Evolutionary conservation across 2,113 vertebrate species (phyloP).

Genomic region (Laticauda colubrina): DNA sequence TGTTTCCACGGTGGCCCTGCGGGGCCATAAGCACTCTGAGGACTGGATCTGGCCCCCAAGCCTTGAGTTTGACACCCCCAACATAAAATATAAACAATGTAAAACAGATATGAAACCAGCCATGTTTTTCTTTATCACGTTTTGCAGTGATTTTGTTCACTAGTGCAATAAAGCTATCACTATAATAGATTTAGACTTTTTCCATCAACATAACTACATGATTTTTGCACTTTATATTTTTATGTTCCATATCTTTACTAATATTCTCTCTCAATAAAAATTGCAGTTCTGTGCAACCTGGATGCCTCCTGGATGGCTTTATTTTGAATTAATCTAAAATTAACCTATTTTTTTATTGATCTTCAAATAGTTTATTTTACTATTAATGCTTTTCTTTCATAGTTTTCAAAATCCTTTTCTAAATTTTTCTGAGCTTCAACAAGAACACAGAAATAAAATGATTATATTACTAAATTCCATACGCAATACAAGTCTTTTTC

Average conservation of each 20-base stretch:
- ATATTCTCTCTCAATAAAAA: background rate
- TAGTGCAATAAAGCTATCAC: background rate
- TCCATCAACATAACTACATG: background rate
- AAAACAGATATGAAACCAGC: background rate
- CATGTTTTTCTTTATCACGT: background rate
- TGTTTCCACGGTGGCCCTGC: no score
- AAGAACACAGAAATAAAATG: background rate
- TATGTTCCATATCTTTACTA: background rate
- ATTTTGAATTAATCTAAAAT: background rate
- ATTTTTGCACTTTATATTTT: background rate
- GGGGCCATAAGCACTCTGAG: no score
- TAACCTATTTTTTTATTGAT: background rate
- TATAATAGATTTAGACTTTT: background rate
- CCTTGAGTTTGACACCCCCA: no score
- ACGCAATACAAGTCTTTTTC: background rate
- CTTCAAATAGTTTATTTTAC: background rate
- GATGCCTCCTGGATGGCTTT: background rate
- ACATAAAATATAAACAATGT: background rate
- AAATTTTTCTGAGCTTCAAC: background rate
- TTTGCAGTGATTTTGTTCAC: background rate
- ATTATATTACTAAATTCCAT: background rate
- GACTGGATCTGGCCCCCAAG: no score
- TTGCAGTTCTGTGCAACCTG: background rate
- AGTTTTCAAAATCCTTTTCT: background rate
- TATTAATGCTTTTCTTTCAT: background rate